These are phyloP conservation scores for Rhyzopertha dominica DNA, from an alignment of 1,140 invertebrate genomes.

Conservation along the genomic window DNA sequence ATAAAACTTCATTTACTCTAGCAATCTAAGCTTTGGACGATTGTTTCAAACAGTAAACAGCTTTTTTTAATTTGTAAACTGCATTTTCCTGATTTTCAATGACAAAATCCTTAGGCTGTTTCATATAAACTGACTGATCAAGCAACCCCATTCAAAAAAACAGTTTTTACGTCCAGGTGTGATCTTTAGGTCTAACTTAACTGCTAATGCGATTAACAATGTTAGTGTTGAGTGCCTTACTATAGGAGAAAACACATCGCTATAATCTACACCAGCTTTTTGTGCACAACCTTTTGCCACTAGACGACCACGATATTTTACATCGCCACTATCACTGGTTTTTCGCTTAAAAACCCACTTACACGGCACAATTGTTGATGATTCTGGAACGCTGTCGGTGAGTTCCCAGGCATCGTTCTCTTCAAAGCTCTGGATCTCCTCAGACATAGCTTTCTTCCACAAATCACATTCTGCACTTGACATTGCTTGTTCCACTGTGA, in stretches of 20 bases:
- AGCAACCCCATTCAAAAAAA: constrained; percentile 47
- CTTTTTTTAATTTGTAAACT: constrained; percentile 42
- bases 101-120: constrained; percentile 38
- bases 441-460: constrained; percentile 25
- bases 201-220: constrained; percentile 40
- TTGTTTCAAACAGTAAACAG: constrained; percentile 46
- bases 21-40: constrained; percentile 38
- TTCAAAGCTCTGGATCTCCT: constrained; percentile 24
- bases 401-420: constrained; percentile 37
- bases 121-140: constrained; percentile 46
- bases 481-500: constrained; percentile 16
- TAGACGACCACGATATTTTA: constrained; percentile 44
- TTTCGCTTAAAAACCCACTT: constrained; percentile 46
- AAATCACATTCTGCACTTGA: constrained; percentile 15
- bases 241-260: too few relatives aligned
- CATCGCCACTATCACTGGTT: constrained; percentile 27
- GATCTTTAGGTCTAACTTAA: constrained; percentile 30
- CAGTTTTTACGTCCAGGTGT: constrained; percentile 38
- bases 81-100: constrained; percentile 23
- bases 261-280: constrained; percentile 37
- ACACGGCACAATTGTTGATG: constrained; percentile 27
- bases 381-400: constrained; percentile 28
- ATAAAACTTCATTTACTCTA: constrained; percentile 20
- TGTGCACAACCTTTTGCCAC: constrained; percentile 47
- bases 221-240: constrained; percentile 38